Evolutionary conservation across 2,888 invertebrate genomes (phyloP).

Genomic region (Mythimna ferrago): DNA sequence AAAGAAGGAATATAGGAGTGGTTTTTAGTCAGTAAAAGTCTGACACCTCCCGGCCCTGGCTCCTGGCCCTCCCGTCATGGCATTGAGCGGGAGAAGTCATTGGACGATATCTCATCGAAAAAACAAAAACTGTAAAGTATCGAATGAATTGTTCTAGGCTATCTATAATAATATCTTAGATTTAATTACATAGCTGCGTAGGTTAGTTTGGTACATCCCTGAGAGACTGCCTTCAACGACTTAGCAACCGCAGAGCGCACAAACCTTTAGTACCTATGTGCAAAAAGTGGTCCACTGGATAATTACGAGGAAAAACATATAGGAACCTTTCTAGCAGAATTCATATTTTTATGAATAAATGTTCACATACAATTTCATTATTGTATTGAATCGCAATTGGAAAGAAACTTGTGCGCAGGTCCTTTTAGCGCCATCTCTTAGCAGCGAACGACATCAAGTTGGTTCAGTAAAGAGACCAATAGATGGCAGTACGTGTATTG

Average conservation of each 20-base stretch:
- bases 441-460: slow-evolving; percentile 5
- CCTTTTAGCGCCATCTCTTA: slow-evolving; percentile 49
- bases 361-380: neutral
- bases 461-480: neutral
- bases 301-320: neutral
- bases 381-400: neutral
- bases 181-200: neutral
- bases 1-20: no score
- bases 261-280: neutral
- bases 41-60: no score
- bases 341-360: neutral
- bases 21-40: no score
- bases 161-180: neutral
- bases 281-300: neutral
- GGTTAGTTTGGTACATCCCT: no score
- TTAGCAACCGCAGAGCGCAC: neutral
- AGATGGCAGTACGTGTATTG: slow-evolving; percentile 51
- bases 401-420: slow-evolving; percentile 37
- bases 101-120: no score
- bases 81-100: no score
- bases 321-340: neutral
- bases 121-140: no score
- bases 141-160: neutral
- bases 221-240: neutral
- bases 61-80: no score